Evolutionary conservation across 2,113 vertebrate species (phyloP).

Genomic region (Deroptyus accipitrinus): DNA sequence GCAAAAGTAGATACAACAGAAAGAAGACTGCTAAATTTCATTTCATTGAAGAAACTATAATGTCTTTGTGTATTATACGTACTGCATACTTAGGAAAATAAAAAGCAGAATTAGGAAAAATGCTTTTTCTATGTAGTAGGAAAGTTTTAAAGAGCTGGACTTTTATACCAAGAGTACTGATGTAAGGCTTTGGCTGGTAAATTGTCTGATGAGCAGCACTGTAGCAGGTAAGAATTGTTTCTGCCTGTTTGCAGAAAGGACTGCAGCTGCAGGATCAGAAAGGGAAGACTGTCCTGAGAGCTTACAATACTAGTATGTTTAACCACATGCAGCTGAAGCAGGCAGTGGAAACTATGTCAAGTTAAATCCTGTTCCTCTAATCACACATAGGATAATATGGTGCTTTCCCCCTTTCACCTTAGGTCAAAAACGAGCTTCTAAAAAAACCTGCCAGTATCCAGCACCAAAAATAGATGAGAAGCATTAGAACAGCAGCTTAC

Average conservation of each 20-base stretch:
- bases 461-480: conserved; percentile 1
- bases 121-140: not conserved
- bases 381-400: not conserved
- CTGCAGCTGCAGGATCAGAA: not conserved
- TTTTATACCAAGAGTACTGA: not conserved
- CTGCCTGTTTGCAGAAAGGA: not conserved
- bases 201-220: not conserved
- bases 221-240: not conserved
- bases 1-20: not conserved
- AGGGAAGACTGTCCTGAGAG: not conserved
- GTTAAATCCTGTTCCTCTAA: conserved; percentile 5
- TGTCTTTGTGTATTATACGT: not conserved
- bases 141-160: not conserved
- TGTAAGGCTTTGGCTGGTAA: not conserved
- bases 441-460: not conserved
- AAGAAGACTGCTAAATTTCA: not conserved
- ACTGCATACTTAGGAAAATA: not conserved
- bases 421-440: not conserved
- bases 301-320: not conserved
- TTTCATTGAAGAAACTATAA: not conserved
- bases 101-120: not conserved
- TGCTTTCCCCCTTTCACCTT: not conserved
- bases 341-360: not conserved
- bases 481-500: not conserved
- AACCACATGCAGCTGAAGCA: not conserved